Evolutionary conservation across 2,888 invertebrate genomes (phyloP).

Genomic region (Lottia gigantea): DNA sequence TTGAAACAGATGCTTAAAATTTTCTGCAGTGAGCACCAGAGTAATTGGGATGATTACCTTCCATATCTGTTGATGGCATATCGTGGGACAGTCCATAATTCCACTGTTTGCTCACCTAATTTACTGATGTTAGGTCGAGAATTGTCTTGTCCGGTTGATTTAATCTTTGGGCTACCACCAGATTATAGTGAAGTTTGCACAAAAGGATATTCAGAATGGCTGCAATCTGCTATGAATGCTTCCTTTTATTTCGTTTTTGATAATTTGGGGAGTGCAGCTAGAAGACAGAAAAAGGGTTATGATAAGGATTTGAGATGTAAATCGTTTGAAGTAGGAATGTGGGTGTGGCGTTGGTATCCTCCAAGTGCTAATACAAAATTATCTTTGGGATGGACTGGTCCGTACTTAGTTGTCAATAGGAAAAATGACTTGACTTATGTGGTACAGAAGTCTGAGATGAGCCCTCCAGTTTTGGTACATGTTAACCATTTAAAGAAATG

Average conservation of each 20-base stretch:
- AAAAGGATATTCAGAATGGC: neutral
- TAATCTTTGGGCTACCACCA: neutral
- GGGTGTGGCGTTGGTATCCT: conserved; percentile 5
- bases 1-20: neutral
- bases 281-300: neutral
- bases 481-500: neutral
- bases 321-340: neutral
- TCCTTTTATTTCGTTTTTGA: neutral
- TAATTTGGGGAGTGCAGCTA: neutral
- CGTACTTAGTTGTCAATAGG: neutral
- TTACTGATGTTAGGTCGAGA: neutral
- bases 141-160: neutral
- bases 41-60: neutral
- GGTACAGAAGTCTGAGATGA: neutral
- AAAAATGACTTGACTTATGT: neutral
- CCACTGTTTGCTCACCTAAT: neutral
- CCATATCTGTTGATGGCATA: neutral
- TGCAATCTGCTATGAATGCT: neutral
- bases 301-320: neutral
- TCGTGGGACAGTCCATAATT: neutral
- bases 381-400: neutral
- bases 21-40: neutral
- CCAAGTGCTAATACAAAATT: neutral
- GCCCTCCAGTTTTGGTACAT: neutral
- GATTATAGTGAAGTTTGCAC: neutral